Evolutionary conservation across 92 coral and sea anemone genomes (phyloP), one percentile per base, ranked within the genome.

Genomic region (Pocillopora meandrina): DNA sequence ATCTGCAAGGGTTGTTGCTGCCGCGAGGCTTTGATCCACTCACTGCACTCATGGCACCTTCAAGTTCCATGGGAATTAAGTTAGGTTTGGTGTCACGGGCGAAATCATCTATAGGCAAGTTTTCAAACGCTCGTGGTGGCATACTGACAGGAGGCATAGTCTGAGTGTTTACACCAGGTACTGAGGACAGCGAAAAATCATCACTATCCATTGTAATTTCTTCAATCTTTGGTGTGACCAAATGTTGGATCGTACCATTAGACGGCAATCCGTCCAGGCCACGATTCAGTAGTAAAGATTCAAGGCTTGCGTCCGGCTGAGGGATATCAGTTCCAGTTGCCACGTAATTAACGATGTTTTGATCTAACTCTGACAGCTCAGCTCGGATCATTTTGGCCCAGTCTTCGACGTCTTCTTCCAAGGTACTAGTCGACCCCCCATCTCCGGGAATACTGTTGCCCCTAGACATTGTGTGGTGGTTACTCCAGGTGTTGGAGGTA

Each of bases 291-390:
- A 81, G 61, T 26, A 81, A 15, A 72, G 20, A 52, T 34, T 81
- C 85, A 15, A 81, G 69, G 67, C 33, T 81, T 19, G 61, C 17
- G 15, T 81, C 60, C 58, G 84, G 57, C 56, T 78, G 83, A 26
- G 74, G 35, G 9, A 71, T 72, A 56, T 80, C 86, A 62, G 14
- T 34, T 10, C 94, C 94, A 13, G 83, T 79, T 58, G 86, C 91
- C 70, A 91, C 94, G 59, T 57, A 91, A 65, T 87, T 87, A 18
- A 91, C 83, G 34, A 91, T 70, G 36, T 89, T 73, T 16, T 86
- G 87, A 78, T 91, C 94, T 42, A 91, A 70, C 33, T 82, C 76
- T 5, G 89, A 75, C 87, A 91, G 70, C 12, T 91, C 91, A 15
- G 93, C 82, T 75, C 61, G 77, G 59, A 91, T 84, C 61, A 91